Evolutionary conservation across 92 coral and sea anemone species (phyloP), one percentile per base, ranked within the genome.

Genomic region (Phenganax subtilis): DNA sequence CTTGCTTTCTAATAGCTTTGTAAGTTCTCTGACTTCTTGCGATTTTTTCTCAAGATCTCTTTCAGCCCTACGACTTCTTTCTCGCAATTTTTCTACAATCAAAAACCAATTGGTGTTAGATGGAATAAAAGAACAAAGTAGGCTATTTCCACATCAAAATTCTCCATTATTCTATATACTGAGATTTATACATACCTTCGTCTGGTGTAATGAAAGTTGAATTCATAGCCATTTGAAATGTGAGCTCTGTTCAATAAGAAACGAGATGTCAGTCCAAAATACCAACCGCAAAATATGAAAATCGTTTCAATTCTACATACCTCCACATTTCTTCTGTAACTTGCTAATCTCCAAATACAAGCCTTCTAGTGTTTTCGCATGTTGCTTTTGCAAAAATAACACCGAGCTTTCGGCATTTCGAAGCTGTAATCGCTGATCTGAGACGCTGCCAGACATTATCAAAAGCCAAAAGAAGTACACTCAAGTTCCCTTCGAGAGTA

Each of bases 241-340:
- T 90, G 68, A 96, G 86, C 81, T 96, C 99, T 96, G 73, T 15
- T 76, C 73, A 20, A 44, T 25, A 54, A 89, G 68, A 65, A 7
- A 59, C 6, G 53, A 12, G 6, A 51, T n/a, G 27, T 17, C 51
- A 76, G 64, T 8, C 12, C 28, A 11, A 25, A 10, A 69, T 14
- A 52, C 47, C 10, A 10, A 54, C 16, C 12, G n/a, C 20, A 76
- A 68, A 54, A 69, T n/a, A 17, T 57, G 29, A 52, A 12, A 15
- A 12, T 47, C 68, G 28, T 7, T 74, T 2, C 53, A 44, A 28
- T 25, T 10, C 4, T 27, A 82, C 81, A 84, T 28, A 91, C 99
- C 99, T 89, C 99, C 99, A 72, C 99, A 96, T 87, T 96, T 96
- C 87, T 96, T 96, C 87, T 96, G 99, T 55, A 96, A 88, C 84